Evolutionary conservation across 2,113 vertebrate genomes (phyloP).

Genomic region (Albula goreensis): DNA sequence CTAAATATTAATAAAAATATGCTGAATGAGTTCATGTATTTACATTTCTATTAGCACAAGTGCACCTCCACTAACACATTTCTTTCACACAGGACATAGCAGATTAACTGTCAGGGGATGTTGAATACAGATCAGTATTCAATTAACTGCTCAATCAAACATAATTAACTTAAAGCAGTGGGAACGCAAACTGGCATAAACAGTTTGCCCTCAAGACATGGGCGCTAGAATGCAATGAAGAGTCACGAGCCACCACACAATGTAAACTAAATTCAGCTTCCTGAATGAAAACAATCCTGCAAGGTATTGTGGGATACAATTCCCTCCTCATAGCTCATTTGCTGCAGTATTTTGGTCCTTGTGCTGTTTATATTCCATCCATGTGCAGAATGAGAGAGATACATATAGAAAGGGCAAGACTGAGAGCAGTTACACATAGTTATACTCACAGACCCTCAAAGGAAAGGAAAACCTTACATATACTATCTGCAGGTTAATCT

Average conservation of each 20-base stretch:
- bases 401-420: neutral
- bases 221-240: neutral
- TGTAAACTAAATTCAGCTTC: no score
- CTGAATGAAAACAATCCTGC: neutral
- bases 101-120: neutral
- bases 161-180: neutral
- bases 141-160: conserved; percentile 1
- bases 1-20: neutral
- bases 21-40: neutral
- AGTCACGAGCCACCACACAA: neutral
- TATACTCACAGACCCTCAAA: no score
- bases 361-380: no score
- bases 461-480: no score
- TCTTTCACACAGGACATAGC: conserved; percentile 8
- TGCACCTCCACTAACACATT: neutral
- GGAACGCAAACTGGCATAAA: neutral
- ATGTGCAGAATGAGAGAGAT: neutral
- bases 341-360: neutral
- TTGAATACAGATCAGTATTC: neutral
- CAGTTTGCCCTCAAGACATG: neutral
- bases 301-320: neutral
- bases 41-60: neutral
- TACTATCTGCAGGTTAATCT: no score
- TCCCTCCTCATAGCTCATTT: neutral
- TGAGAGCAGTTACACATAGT: no score